Base-by-base conservation (phyloP, 2,113 vertebrate genomes). In the Lontra canadensis region DNA sequence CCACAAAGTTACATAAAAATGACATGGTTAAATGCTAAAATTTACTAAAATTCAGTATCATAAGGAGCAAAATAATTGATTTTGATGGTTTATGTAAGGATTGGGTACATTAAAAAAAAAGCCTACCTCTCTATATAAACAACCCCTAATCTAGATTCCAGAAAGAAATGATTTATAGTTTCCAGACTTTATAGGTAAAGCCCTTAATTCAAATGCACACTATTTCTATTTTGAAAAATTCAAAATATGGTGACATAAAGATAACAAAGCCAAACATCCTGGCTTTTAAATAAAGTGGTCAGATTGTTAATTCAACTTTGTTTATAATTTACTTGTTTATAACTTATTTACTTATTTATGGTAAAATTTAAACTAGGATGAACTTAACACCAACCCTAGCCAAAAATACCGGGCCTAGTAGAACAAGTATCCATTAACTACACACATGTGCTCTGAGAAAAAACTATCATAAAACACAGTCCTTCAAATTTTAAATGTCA, bases 181-280 rank as follows among this genome's bases (percentile, higher is more conserved):
- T 13, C 9, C 23, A 59, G 47, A 71, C 7, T 49, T 83, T 69
- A 65, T 7, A 61, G 52, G 42, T 52, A 87, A 18, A 1, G 4
- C 9, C 85, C 83, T 88, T 97, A 57, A 71, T 89, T 88, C 85
- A 57, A 63, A 96, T 39, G 9, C 8, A 76, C 2, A 90, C 4
- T 15, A 86, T 86, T 18, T 90, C 90, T 96, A 82, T 96, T 97
- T 94, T 90, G 59, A 71, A 59, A 59, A 78, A 39, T 55, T 71
- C 31, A 88, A 59, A 93, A 98, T 97, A 97, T 93, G 94, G 79
- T 0, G 0, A 65, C 0, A 0, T 0, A 0, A 15, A 63, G 3
- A 10, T 73, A 80, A 71, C 52, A 90, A 52, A 86, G 42, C 17
- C 80, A 71, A 79, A 11, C 17, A 61, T 76, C 9, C 3, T 47